These are phyloP conservation scores for Acanthis flammea DNA, from an alignment of 2,797 vertebrate species.

Conservation along the genomic window DNA sequence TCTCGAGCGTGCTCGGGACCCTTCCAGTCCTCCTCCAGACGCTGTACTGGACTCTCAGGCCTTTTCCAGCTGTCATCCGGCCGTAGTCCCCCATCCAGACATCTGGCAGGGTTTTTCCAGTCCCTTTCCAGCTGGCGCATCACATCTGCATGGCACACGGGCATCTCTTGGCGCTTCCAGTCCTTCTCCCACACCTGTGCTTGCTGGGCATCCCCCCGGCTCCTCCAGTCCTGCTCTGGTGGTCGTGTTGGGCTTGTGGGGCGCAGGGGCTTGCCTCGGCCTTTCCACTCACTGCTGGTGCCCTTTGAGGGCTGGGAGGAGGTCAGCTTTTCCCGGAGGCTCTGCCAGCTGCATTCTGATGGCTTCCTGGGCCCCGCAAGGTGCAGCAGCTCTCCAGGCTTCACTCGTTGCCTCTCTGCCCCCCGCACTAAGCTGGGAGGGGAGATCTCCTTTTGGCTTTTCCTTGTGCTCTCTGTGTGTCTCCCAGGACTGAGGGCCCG, in stretches of 20 bases:
- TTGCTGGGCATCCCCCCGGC: neutral
- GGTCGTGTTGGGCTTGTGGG: neutral
- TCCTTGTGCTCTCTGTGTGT: neutral
- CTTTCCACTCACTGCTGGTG: neutral
- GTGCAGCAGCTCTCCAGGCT: neutral
- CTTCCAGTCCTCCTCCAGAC: neutral
- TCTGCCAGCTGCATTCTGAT: neutral
- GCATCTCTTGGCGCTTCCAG: constrained; percentile 19
- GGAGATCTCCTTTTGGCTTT: constrained; percentile 28
- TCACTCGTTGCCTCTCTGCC: neutral
- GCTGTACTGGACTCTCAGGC: constrained; percentile 1
- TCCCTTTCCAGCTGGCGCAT: constrained; percentile 32
- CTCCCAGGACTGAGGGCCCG: neutral
- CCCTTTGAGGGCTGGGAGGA: neutral
- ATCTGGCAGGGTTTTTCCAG: neutral
- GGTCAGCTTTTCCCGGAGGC: neutral
- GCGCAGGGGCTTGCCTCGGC: constrained; percentile 25
- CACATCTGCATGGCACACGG: neutral
- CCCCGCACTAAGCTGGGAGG: neutral
- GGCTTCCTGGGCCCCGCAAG: neutral
- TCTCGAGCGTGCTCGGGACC: neutral
- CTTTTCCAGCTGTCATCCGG: constrained; percentile 28
- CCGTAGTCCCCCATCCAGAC: neutral
- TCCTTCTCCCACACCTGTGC: constrained; percentile 33
- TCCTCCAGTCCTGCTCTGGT: neutral